Base-by-base conservation (phyloP, 2,113 vertebrate species). In the Osmerus eperlanus region DNA sequence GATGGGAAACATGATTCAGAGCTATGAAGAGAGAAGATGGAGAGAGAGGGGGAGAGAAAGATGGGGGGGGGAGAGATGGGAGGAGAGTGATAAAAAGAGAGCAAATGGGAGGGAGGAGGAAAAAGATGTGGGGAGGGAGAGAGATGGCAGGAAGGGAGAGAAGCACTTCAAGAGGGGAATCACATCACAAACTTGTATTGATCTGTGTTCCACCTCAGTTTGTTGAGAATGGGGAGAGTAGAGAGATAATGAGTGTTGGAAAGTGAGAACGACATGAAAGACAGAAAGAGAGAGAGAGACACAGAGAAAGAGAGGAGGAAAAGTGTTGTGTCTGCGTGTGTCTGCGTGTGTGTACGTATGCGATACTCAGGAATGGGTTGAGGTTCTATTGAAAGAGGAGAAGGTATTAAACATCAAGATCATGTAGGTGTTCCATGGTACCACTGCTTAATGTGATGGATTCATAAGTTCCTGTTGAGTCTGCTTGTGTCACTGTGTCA, bases 161-260 rank as follows among this genome's bases (percentile, higher is more conserved):
- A 84, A 65, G 73, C 77, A 70, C 81, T 82, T 75, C 75, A 83
- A 80, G 75, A 70, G 74, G 80, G 73, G 85, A 85, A 82, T 85
- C 77, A 84, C 83, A 85, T 85, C 76, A 80, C 79, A 82, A 86
- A 82, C 74, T 65, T 71, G 69, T 87, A 87, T 87, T 81, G 87
- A 88, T 88, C 80, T 70, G 72, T 83, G 84, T 83, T 84, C 74
- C 72, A 83, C 84, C 81, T 75, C 82, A 83, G 82, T 86, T 88
- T 85, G 85, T 83, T 81, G 81, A 81, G 83, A 79, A 80, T 74
- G 75, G 72, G 80, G 74, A 77, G 80, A 79, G 85, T 79, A 59
- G 75, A 72, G 76, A 78, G 75, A 67, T 84, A 86, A 84, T 87
- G 79, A 83, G 80, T 83, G 68, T 78, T 80, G 73, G 63, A 83